Base-by-base conservation (phyloP, 1,140 invertebrate species). In the Cecropterus lyciades region DNA sequence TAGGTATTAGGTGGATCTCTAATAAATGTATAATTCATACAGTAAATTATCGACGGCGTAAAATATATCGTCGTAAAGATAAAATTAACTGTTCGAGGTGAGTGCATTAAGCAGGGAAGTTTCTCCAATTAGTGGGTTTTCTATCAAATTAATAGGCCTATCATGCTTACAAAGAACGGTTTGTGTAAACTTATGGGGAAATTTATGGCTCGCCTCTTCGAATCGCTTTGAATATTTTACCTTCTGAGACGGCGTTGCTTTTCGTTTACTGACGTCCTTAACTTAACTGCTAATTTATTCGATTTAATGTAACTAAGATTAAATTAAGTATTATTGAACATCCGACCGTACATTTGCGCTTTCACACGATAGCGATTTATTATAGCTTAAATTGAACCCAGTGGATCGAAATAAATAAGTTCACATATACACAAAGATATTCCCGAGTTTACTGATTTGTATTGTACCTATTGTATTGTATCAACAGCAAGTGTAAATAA, bases 81-180 rank as follows among this genome's bases (percentile, higher is more conserved):
- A 73, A 77, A 65, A 77, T 71, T 70, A 77, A 80, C 65, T 67
- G 59, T 10, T 46, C 24, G 53, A 65, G 69, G 71, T 71, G 72
- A 53, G 45, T 59, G 69, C 69, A 72, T 77, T 73, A 75, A 45
- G 67, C 59, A 67, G 49, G 66, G 69, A 70, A n/a, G n/a, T 76
- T 76, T 80, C 72, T 75, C 77, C 79, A 84, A 85, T 82, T 82
- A 85, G 73, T 75, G 63, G 48, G 75, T 60, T 78, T 77, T 84
- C 80, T 78, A 81, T 79, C 76, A 82, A 82, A 80, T 82, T 84
- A 84, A 84, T 82, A 77, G 77, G 51, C 68, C 63, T 63, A 75
- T 81, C 67, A 69, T 46, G 45, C 63, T 49, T 71, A 77, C 75
- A 73, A 77, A 72, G 71, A 55, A 60, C 69, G 53, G 67, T 45